These are phyloP conservation scores for Sebastes itinus DNA, from an alignment of 2,797 vertebrate species.

Conservation along the genomic window DNA sequence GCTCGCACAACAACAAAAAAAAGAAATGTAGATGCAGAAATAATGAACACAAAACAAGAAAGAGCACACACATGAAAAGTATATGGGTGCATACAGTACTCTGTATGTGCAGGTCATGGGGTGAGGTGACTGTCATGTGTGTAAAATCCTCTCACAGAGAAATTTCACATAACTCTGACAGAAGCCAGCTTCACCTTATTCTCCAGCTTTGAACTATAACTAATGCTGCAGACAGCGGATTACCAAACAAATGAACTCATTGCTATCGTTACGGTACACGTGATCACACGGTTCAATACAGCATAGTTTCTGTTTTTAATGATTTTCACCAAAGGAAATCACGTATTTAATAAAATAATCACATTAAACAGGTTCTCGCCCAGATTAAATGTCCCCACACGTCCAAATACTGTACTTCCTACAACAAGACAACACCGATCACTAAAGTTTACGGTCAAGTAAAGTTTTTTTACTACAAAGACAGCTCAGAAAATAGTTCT, in stretches of 20 bases:
- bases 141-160: conserved; percentile 38
- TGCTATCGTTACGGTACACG: background rate
- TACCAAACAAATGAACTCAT: conserved; percentile 4
- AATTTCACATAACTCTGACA: conserved; percentile 48
- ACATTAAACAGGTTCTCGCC: background rate
- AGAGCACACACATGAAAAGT: conserved; percentile 29
- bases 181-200: conserved; percentile 21
- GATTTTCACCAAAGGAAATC: background rate
- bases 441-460: background rate
- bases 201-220: background rate
- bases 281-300: background rate
- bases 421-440: background rate
- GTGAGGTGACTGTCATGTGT: conserved; percentile 65
- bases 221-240: background rate
- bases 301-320: background rate
- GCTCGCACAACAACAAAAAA: conserved; percentile 29
- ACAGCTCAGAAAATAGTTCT: background rate
- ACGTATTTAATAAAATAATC: background rate
- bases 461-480: background rate
- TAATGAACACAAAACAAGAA: conserved; percentile 69
- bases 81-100: background rate
- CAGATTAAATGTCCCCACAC: background rate
- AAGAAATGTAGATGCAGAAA: conserved; percentile 59
- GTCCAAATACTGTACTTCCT: background rate
- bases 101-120: conserved; percentile 48